phyloP scores from a whole-genome alignment of 2,888 invertebrate genomes.

The Timandra comae region DNA sequence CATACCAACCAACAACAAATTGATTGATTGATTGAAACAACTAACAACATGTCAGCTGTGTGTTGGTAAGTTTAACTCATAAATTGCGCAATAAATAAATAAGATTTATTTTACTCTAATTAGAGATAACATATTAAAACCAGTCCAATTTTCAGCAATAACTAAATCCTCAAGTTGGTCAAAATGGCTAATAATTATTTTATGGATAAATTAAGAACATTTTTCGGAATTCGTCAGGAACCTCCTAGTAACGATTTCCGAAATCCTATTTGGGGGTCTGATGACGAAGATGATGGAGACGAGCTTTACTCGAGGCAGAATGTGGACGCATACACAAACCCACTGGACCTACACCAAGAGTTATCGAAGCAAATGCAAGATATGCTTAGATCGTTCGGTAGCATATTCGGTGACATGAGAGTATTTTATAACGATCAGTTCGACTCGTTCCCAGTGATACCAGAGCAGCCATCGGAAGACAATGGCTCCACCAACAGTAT shows the following conservation, averaged over 20 bases:
- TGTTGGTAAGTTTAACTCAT: slow-evolving; percentile 30
- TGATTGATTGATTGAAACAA: too few relatives aligned
- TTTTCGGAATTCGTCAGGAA: slow-evolving; percentile 49
- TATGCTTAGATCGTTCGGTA: slow-evolving; percentile 53
- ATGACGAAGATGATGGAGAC: slow-evolving; percentile 64
- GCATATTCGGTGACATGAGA: slow-evolving; percentile 54
- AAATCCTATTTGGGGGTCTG: slow-evolving; percentile 67
- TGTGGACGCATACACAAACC: slow-evolving; percentile 31
- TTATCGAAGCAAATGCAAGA: slow-evolving; percentile 56
- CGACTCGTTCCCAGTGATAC: slow-evolving; percentile 27
- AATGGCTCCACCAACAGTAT: slow-evolving; percentile 41
- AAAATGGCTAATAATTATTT: slow-evolving; percentile 40
- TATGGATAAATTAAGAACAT: slow-evolving; percentile 51
- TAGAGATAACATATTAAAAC: slow-evolving; percentile 25
- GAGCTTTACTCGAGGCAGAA: slow-evolving; percentile 54
- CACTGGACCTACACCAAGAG: slow-evolving; percentile 44
- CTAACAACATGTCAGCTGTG: too few relatives aligned
- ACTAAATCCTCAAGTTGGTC: slow-evolving; percentile 32
- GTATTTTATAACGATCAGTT: slow-evolving; percentile 39
- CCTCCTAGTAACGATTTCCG: slow-evolving; percentile 63
- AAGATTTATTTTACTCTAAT: slow-evolving; percentile 20
- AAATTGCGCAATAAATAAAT: slow-evolving; percentile 52
- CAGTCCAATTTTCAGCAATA: slow-evolving; percentile 22
- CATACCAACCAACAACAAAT: too few relatives aligned
- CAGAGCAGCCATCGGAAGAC: slow-evolving; percentile 27